Conservation (phyloP, 2,797 vertebrate species). For the Sparus aurata region DNA sequence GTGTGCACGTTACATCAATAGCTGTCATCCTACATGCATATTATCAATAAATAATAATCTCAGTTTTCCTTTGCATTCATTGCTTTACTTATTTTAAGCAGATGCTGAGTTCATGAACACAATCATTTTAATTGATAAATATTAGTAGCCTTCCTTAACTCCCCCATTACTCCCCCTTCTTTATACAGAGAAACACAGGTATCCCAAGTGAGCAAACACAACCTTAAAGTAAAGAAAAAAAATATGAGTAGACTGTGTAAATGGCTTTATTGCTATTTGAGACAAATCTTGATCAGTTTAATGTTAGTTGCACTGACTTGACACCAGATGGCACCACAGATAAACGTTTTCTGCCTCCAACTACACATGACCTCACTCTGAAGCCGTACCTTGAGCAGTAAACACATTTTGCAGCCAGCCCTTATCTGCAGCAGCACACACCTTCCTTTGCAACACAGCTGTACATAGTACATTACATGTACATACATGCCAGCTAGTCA, state of each 20-base stretch:
- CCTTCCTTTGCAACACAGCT: background rate
- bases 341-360: background rate
- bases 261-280: background rate
- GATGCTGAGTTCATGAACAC: background rate
- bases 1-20: background rate
- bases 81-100: background rate
- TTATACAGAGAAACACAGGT: background rate
- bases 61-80: too few relatives aligned
- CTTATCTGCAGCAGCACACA: constrained; percentile 2
- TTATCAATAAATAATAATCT: too few relatives aligned
- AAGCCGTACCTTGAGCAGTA: background rate
- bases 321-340: constrained; percentile 65
- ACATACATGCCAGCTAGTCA: background rate
- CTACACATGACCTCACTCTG: background rate
- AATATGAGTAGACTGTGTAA: background rate
- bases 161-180: background rate
- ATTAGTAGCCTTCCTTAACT: background rate
- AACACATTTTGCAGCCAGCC: background rate
- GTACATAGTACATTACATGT: background rate
- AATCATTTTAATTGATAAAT: background rate
- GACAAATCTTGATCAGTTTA: background rate
- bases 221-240: too few relatives aligned
- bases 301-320: constrained; percentile 1
- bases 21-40: background rate
- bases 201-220: background rate